Evolutionary conservation across 2,113 vertebrate genomes (phyloP).

Genomic region (Labeo catla): DNA sequence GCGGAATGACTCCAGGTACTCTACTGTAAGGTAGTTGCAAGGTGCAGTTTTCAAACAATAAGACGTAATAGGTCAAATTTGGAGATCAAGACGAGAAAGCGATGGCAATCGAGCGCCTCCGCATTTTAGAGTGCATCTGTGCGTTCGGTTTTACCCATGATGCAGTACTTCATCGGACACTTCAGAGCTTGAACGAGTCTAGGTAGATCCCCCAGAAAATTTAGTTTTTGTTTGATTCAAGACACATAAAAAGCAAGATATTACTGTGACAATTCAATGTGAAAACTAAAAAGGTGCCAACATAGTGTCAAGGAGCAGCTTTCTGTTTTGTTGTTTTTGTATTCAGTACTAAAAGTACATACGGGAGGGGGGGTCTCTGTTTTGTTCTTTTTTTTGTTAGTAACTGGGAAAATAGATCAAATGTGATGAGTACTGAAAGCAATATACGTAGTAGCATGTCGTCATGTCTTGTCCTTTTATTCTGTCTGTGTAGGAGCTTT

Average conservation of each 20-base stretch:
- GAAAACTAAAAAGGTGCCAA: slow-evolving; percentile 62
- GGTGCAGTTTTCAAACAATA: slow-evolving; percentile 39
- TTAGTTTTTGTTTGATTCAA: slow-evolving; percentile 19
- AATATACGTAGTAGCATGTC: slow-evolving; percentile 80
- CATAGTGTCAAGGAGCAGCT: slow-evolving; percentile 53
- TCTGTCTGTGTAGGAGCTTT: slow-evolving; percentile 76
- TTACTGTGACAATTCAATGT: slow-evolving; percentile 68
- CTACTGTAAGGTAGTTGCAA: background rate
- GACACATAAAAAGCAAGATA: slow-evolving; percentile 51
- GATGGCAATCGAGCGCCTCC: slow-evolving; percentile 45
- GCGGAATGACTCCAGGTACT: background rate
- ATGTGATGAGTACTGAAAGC: slow-evolving; percentile 83
- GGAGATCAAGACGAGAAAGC: background rate
- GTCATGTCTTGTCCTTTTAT: slow-evolving; percentile 74
- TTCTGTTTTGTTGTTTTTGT: slow-evolving; percentile 59
- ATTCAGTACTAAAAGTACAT: slow-evolving; percentile 61
- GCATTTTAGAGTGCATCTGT: slow-evolving; percentile 53
- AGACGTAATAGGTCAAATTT: background rate
- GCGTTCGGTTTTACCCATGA: slow-evolving; percentile 25
- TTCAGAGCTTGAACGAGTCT: slow-evolving; percentile 14
- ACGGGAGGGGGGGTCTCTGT: slow-evolving; percentile 50
- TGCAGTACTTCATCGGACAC: slow-evolving; percentile 42
- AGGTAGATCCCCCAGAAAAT: slow-evolving; percentile 17
- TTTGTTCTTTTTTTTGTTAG: slow-evolving; percentile 62
- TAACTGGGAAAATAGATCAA: slow-evolving; percentile 68